Evolutionary conservation across 2,797 vertebrate species (phyloP), one percentile per base, ranked within the genome.

Genomic region (Anguilla marmorata): DNA sequence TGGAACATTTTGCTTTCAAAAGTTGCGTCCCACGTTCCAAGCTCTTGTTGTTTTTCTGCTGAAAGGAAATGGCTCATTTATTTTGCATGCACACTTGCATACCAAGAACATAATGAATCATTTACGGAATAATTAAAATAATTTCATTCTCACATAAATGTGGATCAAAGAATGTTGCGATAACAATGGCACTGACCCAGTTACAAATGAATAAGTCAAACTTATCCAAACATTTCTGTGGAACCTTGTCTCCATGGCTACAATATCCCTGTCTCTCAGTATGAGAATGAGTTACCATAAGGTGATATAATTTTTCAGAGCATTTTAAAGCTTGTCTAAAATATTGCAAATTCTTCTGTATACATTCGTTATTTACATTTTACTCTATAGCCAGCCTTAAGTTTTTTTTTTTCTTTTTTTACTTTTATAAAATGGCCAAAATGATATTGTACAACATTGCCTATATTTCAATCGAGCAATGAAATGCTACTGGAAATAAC

Each of bases 331-430:
- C 16, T 48, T 80, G 41, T 21, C 33, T 82, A n/a, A 82, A 56
- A 60, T 14, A 21, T 54, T 21, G 2, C 12, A 3, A 85, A 33
- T 85, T 85, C 37, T 16, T 1, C 56, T 27, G 48, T 58, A 76
- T 88, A 94, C 93, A 85, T 89, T 91, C 90, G 93, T 94, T 94
- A 93, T 93, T 93, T 96, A 94, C 94, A 91, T 96, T 41, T 63
- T 21, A 84, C 52, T 85, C 80, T 88, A 56, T 86, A 86, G 85
- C 30, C 52, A 85, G 14, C 87, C 30, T 87, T 88, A 72, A 8
- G 19, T 79, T 45, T 50, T 9, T 66, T 88, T n/a, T 24, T 84
- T 89, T 50, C 14, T 69, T 89, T 92, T 91, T 84, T 21, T 87
- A 89, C 80, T 86, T 82, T 76, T 89, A 85, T 88, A 86, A 89